Evolutionary conservation across 2,113 vertebrate genomes (phyloP), one percentile per base, ranked within the genome.

Genomic region (Phylloscopus whistleri): DNA sequence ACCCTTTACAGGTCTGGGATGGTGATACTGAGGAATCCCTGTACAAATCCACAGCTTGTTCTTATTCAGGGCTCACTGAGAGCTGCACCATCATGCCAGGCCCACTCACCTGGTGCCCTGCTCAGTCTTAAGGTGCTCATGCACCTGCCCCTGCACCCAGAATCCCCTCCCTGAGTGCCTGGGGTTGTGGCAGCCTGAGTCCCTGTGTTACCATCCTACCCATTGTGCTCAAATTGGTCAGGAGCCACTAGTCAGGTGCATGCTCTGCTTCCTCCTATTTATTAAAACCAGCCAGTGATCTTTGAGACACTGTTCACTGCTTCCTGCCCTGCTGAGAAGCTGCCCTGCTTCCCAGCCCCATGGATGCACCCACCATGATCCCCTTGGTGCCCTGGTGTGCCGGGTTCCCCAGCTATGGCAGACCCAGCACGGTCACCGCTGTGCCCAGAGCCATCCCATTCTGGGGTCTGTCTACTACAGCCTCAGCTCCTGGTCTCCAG

Each of bases 261-360:
- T 1, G 0, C 55, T 78, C 62, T 72, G 60, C 41, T 89, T 48
- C 73, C 75, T 86, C 41, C 63, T 79, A 14, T 66, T 80, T 72
- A 80, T 93, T 94, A 92, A 95, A 81, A 79, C 8, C 60, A 78
- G 60, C 51, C 81, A 0, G 6, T 94, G 95, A 96, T 89, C 96
- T 96, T 96, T 87, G 93, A 95, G 92, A 96, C 92, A 58, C 76
- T 8, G 33, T 68, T 96, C 74, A 77, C 79, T 92, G 55, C n/a
- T 84, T 49, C 48, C 59, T 85, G 49, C 56, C 53, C 48, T 52
- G 23, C 58, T 0, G 1, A 72, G 63, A 67, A 84, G 26, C n/a
- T 73, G 26, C 18, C 16, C 37, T 0, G 0, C 30, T 73, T 77
- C 64, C 73, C 59, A 41, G 52, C 15, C 62, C 53, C 3, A 4